Evolutionary conservation across 2,797 vertebrate species (phyloP), one percentile per base, ranked within the genome.

Genomic region (Glossophaga mutica): DNA sequence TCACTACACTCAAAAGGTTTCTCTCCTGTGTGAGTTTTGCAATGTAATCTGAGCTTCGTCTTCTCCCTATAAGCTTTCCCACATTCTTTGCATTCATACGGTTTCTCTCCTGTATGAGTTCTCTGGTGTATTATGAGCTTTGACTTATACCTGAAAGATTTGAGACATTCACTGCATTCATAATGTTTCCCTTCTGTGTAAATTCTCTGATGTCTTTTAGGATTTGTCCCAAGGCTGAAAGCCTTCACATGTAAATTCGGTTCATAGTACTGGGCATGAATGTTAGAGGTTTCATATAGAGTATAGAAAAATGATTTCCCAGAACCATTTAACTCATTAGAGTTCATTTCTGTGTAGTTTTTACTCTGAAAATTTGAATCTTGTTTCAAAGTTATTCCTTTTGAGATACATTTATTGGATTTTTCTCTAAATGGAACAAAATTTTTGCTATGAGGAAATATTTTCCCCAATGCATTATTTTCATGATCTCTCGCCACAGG

Each of bases 211-310:
- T 76, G 46, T 70, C 67, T 81, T 77, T 87, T 65, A 93, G 89
- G 32, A 70, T 91, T 96, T 34, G 92, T 94, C 39, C 91, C 73
- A 2, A 88, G 55, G 5, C 57, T 95, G 70, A 97, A 96, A 50
- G 83, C 44, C 48, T 93, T 95, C 11, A 70, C 84, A 68, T 50
- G 89, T 6, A 73, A 78, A 15, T 93, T 93, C 42, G 77, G 84
- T 21, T 95, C 59, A 46, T 44, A 85, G 12, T 77, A 93, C 65
- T 85, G 94, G 71, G 87, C 79, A 62, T 37, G 44, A 50, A 84
- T 78, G n/a, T 91, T 94, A 67, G 34, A 62, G 8, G 34, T 52
- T 71, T 88, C 50, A 50, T 9, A 15, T 18, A 16, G 8, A 37
- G 5, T 29, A 71, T 16, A 52, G 52, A 78, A 62, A 73, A 73